Conservation (phyloP, 1,140 invertebrate genomes). For the Rhynchophorus ferrugineus region DNA sequence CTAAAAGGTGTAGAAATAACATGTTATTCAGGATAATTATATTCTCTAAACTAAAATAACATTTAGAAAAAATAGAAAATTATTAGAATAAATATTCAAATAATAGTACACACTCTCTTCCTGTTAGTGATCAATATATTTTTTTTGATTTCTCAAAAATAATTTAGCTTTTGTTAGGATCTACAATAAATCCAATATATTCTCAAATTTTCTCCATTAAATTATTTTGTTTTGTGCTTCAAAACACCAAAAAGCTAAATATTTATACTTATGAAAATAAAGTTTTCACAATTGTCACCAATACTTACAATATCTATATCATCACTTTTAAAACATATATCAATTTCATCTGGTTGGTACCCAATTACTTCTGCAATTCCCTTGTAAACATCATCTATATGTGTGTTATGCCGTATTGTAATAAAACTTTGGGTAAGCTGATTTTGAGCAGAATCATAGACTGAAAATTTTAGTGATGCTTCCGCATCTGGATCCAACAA, state of each 20-base stretch:
- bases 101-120: background rate
- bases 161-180: slow-evolving; percentile 1
- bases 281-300: background rate
- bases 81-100: background rate
- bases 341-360: slow-evolving; percentile 19
- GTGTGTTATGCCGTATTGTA: too few species aligned
- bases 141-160: slow-evolving; percentile 1
- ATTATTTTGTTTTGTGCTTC: too few species aligned
- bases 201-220: too few species aligned
- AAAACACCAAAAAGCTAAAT: too few species aligned
- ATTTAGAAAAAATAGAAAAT: background rate
- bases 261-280: too few species aligned
- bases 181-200: too few species aligned
- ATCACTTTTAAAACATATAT: slow-evolving; percentile 17
- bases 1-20: too few species aligned
- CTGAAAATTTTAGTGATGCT: slow-evolving; percentile 11
- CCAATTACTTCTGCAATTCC: slow-evolving; percentile 17
- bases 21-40: too few species aligned
- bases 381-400: slow-evolving; percentile 21
- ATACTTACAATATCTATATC: slow-evolving; percentile 20
- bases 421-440: too few species aligned
- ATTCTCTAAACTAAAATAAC: background rate
- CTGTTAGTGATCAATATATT: background rate
- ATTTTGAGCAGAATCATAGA: slow-evolving; percentile 4
- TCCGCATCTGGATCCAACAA: too few species aligned